Conservation (phyloP, 2,797 vertebrate genomes). For the Petrocephalus sullivani region DNA sequence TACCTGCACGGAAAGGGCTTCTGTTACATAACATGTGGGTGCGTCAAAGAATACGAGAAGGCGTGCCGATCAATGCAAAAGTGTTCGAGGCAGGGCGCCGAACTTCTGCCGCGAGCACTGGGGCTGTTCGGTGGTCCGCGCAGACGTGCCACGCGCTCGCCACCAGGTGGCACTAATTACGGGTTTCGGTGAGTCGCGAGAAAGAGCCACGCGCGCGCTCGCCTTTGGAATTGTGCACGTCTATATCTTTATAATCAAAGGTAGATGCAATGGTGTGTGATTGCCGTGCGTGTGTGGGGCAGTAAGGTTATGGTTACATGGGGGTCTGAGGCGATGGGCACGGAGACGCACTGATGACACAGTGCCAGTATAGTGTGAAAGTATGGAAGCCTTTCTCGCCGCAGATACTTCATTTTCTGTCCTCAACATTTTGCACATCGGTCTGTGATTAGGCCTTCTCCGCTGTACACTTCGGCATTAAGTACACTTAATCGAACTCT, state of each 20-base stretch:
- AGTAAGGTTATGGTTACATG: background rate
- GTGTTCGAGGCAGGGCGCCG: background rate
- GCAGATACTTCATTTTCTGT: background rate
- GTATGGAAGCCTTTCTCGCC: background rate
- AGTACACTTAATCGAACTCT: background rate
- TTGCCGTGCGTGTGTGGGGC: background rate
- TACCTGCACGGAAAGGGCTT: slow-evolving; percentile 54
- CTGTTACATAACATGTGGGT: background rate
- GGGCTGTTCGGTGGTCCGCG: background rate
- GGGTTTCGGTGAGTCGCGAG: background rate
- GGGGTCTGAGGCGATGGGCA: background rate
- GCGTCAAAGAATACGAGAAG: background rate
- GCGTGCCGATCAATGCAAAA: background rate
- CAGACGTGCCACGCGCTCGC: background rate
- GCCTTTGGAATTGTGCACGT: background rate
- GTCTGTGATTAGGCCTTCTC: background rate
- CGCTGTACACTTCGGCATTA: background rate
- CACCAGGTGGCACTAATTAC: slow-evolving; percentile 2
- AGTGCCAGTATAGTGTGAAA: background rate
- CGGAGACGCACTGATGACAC: background rate
- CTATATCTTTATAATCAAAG: background rate
- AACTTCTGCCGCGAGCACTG: background rate
- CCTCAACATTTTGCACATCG: background rate
- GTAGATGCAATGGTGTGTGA: background rate
- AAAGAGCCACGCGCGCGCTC: background rate